Evolutionary conservation across 2,113 vertebrate species (phyloP).

Genomic region (Miniopterus natalensis): DNA sequence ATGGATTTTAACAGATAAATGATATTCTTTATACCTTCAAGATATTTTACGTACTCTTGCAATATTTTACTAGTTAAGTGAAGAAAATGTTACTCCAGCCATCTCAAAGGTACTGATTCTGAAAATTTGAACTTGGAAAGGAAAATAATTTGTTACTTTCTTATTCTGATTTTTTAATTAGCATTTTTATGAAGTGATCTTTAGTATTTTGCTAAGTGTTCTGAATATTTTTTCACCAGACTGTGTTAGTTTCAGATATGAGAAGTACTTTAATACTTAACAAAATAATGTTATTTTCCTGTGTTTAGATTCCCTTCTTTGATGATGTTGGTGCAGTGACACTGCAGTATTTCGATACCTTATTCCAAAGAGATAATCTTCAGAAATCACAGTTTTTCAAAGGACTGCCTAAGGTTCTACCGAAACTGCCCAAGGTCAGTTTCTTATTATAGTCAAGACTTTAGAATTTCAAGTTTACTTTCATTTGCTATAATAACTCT

Average conservation of each 20-base stretch:
- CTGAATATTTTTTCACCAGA: slow-evolving; percentile 3
- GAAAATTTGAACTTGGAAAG: slow-evolving; percentile 38
- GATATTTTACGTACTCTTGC: slow-evolving; percentile 59
- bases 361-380: slow-evolving; percentile 99
- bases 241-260: slow-evolving; percentile 32
- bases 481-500: slow-evolving; percentile 2
- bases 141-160: slow-evolving; percentile 44
- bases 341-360: slow-evolving; percentile 98
- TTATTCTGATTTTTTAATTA: slow-evolving; percentile 67
- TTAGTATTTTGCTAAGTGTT: slow-evolving; percentile 50
- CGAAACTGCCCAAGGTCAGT: slow-evolving; percentile 95
- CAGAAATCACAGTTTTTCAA: slow-evolving; percentile 99
- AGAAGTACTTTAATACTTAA: slow-evolving; percentile 54
- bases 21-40: neutral
- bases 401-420: slow-evolving; percentile 97
- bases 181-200: slow-evolving; percentile 12
- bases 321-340: slow-evolving; percentile 98
- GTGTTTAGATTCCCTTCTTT: slow-evolving; percentile 96
- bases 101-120: neutral
- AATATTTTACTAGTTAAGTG: neutral
- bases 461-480: slow-evolving; percentile 48
- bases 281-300: slow-evolving; percentile 72
- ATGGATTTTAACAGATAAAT: slow-evolving; percentile 36
- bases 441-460: slow-evolving; percentile 13
- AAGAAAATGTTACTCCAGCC: neutral